Base-by-base conservation (phyloP, 2,888 invertebrate species). In the Criorhina ranunculi region DNA sequence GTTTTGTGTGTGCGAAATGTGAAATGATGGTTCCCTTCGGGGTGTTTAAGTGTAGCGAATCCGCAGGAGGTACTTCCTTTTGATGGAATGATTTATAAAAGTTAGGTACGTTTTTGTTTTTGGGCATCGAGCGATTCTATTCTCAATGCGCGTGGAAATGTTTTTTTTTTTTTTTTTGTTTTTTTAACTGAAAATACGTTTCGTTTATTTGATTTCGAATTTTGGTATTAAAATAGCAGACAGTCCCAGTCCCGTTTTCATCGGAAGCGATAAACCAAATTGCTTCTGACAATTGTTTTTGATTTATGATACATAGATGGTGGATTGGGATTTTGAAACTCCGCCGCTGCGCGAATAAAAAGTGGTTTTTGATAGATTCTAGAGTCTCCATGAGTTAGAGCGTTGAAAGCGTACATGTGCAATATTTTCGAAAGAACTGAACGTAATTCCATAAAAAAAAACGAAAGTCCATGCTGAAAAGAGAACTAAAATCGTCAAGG, bases 21-120 rank as follows among this genome's bases (percentile, higher is more conserved):
- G 64, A 85, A 80, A 70, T 80, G 80, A 85, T 85, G 60, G 70
- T 51, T 75, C 85, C 80, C 85, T 17, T 44, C 29, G 75, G 85
- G 40, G 85, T 85, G 66, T 80, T 85, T 85, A 80, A 85, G 33
- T 51, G 78, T 69, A 49, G 46, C 62, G 29, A 44, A 70, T 53
- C 37, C 69, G 44, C 69, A 9, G n/a, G 19, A 55, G 67, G 46
- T 75, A 66, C 73, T 83, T 83, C 64, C 46, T 53, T 75, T 73
- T 69, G 51, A 85, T 59, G 57, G 62, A 75, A 70, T 79, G 66
- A 59, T 80, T 75, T 70, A 64, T 80, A 72, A 77, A 82, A 76
- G 66, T 69, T 77, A 59, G 72, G 53, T 77, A 51, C 49, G 49
- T 69, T 77, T 77, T 44, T 44, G 59, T 35, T 51, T 35, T 51